Evolutionary conservation across 2,113 vertebrate species (phyloP).

Genomic region (Pygoscelis adeliae): DNA sequence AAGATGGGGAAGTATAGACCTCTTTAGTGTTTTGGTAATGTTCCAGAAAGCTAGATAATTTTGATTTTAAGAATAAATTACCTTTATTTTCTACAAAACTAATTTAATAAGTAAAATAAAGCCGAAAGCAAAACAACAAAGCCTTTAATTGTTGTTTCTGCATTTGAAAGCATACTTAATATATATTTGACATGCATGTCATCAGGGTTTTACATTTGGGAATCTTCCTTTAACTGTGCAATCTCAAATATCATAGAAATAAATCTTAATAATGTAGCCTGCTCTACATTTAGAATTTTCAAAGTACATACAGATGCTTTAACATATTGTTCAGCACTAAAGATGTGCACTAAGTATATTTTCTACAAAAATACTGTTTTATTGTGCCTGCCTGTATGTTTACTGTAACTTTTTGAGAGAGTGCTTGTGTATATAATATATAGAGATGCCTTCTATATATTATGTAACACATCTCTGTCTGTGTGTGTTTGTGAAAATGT

Average conservation of each 20-base stretch:
- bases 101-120: not conserved
- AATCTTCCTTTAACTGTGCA: not conserved
- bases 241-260: not conserved
- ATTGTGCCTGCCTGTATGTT: slow-evolving; percentile 38
- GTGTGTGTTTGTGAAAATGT: slow-evolving; percentile 17
- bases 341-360: not conserved
- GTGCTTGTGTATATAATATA: slow-evolving; percentile 51
- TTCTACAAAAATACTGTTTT: not conserved
- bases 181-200: not conserved
- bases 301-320: not conserved
- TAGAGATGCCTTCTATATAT: slow-evolving; percentile 28
- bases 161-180: slow-evolving; percentile 4
- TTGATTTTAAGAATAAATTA: not conserved
- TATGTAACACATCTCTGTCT: slow-evolving; percentile 28
- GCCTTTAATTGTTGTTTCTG: not conserved
- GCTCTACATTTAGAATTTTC: not conserved
- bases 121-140: not conserved
- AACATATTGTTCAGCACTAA: not conserved
- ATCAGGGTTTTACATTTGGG: not conserved
- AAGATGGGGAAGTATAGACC: not conserved
- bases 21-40: not conserved
- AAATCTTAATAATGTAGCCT: not conserved
- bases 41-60: not conserved
- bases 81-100: not conserved
- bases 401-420: slow-evolving; percentile 34